These are phyloP conservation scores for Drosophila barbarae DNA, from an alignment of 2,888 invertebrate species.

Conservation along the genomic window DNA sequence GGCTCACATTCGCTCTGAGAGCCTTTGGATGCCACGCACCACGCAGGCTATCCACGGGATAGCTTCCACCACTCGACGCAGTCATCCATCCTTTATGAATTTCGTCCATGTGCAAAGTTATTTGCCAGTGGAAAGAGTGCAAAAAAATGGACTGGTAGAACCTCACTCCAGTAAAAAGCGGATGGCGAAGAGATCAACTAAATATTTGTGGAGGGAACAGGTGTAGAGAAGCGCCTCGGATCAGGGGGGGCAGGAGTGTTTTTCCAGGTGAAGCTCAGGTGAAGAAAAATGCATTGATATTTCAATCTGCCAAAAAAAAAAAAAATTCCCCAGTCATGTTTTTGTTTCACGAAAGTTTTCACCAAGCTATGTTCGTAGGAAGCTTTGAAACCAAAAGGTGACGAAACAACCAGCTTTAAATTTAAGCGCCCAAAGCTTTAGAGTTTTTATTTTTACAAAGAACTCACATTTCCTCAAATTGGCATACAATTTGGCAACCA, in stretches of 20 bases:
- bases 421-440: neutral
- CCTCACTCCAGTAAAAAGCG: conserved; percentile 22
- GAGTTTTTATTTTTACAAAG: neutral
- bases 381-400: conserved; percentile 15
- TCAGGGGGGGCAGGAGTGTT: neutral
- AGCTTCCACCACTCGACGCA: conserved; percentile 24
- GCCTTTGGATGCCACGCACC: neutral
- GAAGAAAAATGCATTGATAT: conserved; percentile 15
- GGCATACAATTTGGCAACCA: neutral
- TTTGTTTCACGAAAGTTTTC: conserved; percentile 12
- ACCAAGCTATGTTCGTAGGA: neutral
- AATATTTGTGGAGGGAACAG: conserved; percentile 16
- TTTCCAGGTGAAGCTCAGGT: conserved; percentile 8
- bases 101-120: conserved; percentile 33
- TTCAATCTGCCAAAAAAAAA: conserved; percentile 5
- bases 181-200: conserved; percentile 10
- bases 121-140: conserved; percentile 6
- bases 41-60: conserved; percentile 2
- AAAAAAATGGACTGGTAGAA: conserved; percentile 1
- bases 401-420: neutral
- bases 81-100: conserved; percentile 37
- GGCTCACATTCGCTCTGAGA: conserved; percentile 6
- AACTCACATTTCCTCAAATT: neutral
- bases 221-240: neutral
- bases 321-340: conserved; percentile 1